These are phyloP conservation scores for Syndactyla subalaris DNA, from an alignment of 2,797 vertebrate species.

Conservation along the genomic window DNA sequence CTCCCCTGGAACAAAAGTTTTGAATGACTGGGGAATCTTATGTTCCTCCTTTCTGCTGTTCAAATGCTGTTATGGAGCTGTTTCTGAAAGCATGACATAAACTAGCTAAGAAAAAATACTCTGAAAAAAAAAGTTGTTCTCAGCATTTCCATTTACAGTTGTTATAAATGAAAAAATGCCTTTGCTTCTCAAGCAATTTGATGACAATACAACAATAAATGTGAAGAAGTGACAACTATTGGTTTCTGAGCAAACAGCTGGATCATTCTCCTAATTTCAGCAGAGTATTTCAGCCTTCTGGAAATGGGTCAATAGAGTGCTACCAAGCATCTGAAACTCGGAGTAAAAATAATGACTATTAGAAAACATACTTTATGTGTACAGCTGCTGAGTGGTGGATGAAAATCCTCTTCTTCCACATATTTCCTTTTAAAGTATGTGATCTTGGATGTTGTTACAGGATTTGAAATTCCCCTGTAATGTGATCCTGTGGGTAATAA, in stretches of 20 bases:
- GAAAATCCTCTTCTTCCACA: constrained; percentile 91
- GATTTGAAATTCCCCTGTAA: constrained; percentile 88
- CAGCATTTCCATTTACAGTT: constrained; percentile 37
- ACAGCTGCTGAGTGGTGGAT: constrained; percentile 88
- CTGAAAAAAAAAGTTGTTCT: not conserved
- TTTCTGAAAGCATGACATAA: not conserved
- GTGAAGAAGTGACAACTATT: constrained; percentile 48
- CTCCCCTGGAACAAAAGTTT: not conserved
- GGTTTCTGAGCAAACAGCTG: constrained; percentile 43
- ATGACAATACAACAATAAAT: constrained; percentile 67
- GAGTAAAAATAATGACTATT: constrained; percentile 63
- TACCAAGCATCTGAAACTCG: constrained; percentile 58
- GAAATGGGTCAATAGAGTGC: constrained; percentile 58
- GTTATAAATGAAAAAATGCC: not conserved
- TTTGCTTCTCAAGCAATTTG: constrained; percentile 37
- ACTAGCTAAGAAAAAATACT: constrained; percentile 8
- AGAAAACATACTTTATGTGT: constrained; percentile 88
- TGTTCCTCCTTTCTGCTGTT: not conserved
- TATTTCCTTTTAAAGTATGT: constrained; percentile 97
- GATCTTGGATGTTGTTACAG: constrained; percentile 89
- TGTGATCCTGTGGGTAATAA: constrained; percentile 82
- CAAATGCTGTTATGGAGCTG: not conserved
- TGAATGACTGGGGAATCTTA: not conserved
- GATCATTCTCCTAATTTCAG: constrained; percentile 45
- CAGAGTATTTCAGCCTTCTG: constrained; percentile 51